Conservation (phyloP, 2,888 invertebrate species). For the Acleris holmiana region DNA sequence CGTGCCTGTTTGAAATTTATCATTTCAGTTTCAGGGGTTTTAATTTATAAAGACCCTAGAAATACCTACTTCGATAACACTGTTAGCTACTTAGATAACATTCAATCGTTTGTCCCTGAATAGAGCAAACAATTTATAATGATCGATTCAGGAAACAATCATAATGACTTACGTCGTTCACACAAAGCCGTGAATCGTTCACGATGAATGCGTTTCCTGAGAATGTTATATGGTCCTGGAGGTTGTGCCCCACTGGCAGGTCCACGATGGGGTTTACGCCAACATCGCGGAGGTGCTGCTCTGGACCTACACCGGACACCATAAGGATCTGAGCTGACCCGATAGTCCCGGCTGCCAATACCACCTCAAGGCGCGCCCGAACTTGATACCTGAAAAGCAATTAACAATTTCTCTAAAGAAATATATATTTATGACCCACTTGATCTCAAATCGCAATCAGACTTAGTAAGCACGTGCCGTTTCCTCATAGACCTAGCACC, state of each 20-base stretch:
- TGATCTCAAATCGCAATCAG: constrained; percentile 12
- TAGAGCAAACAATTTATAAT: too few relatives aligned
- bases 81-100: too few relatives aligned
- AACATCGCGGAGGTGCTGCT: constrained; percentile 82
- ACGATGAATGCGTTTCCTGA: constrained; percentile 89
- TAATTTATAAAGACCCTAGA: too few relatives aligned
- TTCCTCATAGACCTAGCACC: too few relatives aligned
- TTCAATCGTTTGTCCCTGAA: too few relatives aligned
- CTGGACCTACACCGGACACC: constrained; percentile 92
- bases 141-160: too few relatives aligned
- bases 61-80: too few relatives aligned
- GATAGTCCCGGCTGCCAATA: constrained; percentile 91
- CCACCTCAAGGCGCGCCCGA: constrained; percentile 88
- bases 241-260: constrained; percentile 91
- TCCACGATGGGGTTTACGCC: constrained; percentile 87
- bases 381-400: constrained; percentile 58
- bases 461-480: constrained; percentile 6
- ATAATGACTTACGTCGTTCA: constrained; percentile 85
- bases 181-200: constrained; percentile 86
- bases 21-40: too few relatives aligned
- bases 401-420: constrained; percentile 11
- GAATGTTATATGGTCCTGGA: constrained; percentile 92
- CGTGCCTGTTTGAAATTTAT: too few relatives aligned
- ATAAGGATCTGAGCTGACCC: constrained; percentile 94
- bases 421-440: constrained; percentile 17